Evolutionary conservation across 1,140 invertebrate species (phyloP), one percentile per base, ranked within the genome.

Genomic region (Chelonus insularis): DNA sequence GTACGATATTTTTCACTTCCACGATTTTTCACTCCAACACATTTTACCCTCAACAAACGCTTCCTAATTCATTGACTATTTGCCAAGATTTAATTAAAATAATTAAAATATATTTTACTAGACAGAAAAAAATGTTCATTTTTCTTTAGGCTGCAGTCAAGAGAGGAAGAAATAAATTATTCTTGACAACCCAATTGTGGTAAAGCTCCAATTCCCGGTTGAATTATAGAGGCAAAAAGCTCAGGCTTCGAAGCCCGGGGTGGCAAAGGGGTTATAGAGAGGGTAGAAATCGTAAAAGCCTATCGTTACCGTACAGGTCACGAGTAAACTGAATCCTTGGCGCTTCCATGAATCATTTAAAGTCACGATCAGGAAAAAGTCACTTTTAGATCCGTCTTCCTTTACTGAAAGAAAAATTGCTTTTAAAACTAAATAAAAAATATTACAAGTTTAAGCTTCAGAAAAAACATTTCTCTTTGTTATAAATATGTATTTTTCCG

Each of bases 221-320:
- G 58, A 60, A 60, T 60, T 60, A 60, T 54, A 54, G 58, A 60
- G 34, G 51, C 23, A 52, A 59, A 60, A 54, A 60, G 48, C 58
- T 60, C 58, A 36, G 34, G 48, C 37, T 60, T 45, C 9, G 25
- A 57, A 43, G 54, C 48, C 58, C 5, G 4, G 11, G 25, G 23
- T 32, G 23, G 45, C 16, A 25, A 25, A 41, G 34, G 12, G 48
- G 57, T 47, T 18, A 25, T 36, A 29, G 54, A 23, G 18, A 14
- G 45, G 57, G 57, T 11, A 48, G 8, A 45, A 60, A 52, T 54
- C 48, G 25, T 60, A 60, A 60, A 60, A 54, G 18, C 21, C 52
- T 60, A 51, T 52, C 50, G 58, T 60, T 60, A 60, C 32, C 29
- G 37, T 60, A 5, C 37, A 45, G 48, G 58, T 60, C 58, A 60